phyloP scores from a whole-genome alignment of 2,797 vertebrate genomes.

The Ceryle rudis region DNA sequence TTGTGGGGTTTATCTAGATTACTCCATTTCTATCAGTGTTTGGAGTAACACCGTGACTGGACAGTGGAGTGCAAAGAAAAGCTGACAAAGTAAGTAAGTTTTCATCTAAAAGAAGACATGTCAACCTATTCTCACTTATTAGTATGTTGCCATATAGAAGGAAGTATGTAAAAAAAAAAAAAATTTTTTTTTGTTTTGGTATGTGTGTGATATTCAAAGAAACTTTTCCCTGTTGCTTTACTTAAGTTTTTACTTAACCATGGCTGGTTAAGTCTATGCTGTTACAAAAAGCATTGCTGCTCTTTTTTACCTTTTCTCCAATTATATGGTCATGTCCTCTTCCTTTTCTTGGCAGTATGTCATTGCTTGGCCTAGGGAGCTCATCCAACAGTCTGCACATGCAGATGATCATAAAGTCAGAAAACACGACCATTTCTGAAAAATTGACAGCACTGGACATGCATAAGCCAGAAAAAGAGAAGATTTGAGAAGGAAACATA shows the following conservation, averaged over 20 bases:
- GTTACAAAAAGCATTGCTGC: background rate
- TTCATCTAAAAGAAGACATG: background rate
- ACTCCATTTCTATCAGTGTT: background rate
- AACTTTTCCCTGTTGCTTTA: background rate
- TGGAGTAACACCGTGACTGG: background rate
- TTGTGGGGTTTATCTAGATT: background rate
- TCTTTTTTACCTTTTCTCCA: conserved; percentile 9
- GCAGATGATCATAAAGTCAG: background rate
- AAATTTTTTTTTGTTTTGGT: background rate
- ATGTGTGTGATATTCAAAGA: background rate
- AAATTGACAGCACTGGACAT: background rate
- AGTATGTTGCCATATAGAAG: background rate
- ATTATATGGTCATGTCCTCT: background rate
- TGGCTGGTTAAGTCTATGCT: background rate
- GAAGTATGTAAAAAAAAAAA: background rate
- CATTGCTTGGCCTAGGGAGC: background rate
- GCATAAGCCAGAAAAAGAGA: background rate
- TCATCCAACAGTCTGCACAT: background rate
- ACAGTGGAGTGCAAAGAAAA: background rate
- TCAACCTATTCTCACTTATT: background rate
- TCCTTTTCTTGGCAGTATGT: conserved; percentile 5
- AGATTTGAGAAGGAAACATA: background rate
- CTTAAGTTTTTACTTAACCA: background rate
- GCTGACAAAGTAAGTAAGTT: background rate
- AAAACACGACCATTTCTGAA: background rate